Base-by-base conservation (phyloP, 2,888 invertebrate genomes). In the Torymus tubicola region DNA sequence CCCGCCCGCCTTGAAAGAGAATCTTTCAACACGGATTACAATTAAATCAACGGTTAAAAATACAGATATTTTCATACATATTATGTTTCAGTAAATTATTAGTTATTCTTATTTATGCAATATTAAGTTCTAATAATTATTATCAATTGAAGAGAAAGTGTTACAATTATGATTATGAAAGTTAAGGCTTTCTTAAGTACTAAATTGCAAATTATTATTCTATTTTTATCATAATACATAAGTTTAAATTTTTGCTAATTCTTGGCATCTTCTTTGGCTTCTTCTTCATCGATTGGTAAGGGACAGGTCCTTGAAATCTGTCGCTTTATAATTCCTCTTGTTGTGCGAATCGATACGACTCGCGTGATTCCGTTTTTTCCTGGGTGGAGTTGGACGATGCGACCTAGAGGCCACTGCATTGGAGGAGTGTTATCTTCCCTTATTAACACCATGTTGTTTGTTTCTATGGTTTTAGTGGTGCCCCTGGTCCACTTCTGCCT, bases 401-500 rank as follows among this genome's bases (percentile, higher is more conserved):
- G 67, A 1, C 73, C 78, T n/a, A 67, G 13, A 10, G 57, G 58
- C 78, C 78, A 73, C n/a, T 72, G 58, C 71, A n/a, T n/a, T n/a
- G n/a, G n/a, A n/a, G n/a, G n/a, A n/a, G n/a, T n/a, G n/a, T n/a
- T n/a, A n/a, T n/a, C 78, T 24, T 78, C 70, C 42, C 58, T 42
- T 1, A 78, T 12, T 4, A 73, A 12, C 5, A 73, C 73, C 60
- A 78, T 65, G 2, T 50, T 31, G 5, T 57, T 72, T 21, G 50
- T 10, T 31, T 21, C 13, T 8, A 72, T 50, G 5, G 2, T 5
- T 14, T 58, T 13, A 1, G 0, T 1, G 0, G 16, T 16, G 0
- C n/a, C n/a, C 8, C n/a, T 24, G 13, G 24, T 18, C 85, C 83
- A 84, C 55, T 85, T 83, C 1, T 78, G 68, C 10, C 83, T 14